Evolutionary conservation across 2,888 invertebrate genomes (phyloP).

Genomic region (Pristionchus entomophagus): DNA sequence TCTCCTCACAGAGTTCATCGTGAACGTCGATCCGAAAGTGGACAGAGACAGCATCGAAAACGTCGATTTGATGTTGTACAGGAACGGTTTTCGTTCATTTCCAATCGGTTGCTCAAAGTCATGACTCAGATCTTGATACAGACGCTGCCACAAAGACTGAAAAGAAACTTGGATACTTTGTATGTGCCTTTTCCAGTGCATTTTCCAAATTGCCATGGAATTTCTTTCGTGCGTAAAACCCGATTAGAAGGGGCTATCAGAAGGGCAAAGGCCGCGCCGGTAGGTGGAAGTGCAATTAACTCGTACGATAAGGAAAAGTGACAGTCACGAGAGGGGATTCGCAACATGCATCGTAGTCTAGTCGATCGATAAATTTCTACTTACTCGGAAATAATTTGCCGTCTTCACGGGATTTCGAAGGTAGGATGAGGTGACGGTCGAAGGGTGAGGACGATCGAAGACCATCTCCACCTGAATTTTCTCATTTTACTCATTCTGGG

Average conservation of each 20-base stretch:
- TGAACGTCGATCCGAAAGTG: conserved; percentile 38
- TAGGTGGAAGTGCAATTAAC: not conserved
- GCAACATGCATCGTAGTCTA: not conserved
- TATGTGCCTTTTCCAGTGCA: not conserved
- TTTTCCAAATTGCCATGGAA: not conserved
- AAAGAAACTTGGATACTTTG: not conserved
- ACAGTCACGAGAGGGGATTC: not conserved
- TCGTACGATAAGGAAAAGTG: not conserved
- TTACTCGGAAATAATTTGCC: conserved; percentile 29
- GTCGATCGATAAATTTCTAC: not conserved
- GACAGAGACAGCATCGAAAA: conserved; percentile 44
- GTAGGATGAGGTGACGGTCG: not conserved
- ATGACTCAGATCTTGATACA: not conserved
- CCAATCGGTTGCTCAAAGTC: not conserved
- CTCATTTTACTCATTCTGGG: not conserved
- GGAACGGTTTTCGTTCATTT: not conserved
- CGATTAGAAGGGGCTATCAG: too few relatives aligned
- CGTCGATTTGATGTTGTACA: conserved; percentile 21
- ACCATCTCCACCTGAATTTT: conserved; percentile 29
- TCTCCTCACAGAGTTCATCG: not conserved
- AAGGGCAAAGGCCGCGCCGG: not conserved
- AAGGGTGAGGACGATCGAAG: conserved; percentile 10
- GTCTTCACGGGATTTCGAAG: conserved; percentile 43
- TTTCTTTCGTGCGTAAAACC: too few relatives aligned
- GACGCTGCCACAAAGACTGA: conserved; percentile 37